phyloP scores from a whole-genome alignment of 2,113 vertebrate species.

The Gulo gulo region DNA sequence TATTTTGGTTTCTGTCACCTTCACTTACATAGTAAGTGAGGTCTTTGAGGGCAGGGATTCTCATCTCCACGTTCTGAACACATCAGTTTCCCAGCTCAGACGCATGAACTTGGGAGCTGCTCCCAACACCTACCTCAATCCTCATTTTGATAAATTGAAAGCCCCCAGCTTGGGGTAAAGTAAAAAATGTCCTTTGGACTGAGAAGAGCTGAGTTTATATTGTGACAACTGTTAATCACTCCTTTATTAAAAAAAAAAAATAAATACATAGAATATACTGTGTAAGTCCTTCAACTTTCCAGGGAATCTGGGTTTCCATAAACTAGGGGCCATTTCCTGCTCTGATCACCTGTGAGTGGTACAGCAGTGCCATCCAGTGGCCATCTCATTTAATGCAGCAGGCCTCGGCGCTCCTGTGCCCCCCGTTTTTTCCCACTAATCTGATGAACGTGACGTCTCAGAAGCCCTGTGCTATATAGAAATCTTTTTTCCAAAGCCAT shows the following conservation, averaged over 20 bases:
- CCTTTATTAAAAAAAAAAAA: neutral
- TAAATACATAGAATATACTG: neutral
- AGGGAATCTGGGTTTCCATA: neutral
- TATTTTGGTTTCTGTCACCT: neutral
- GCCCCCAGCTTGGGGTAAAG: no score
- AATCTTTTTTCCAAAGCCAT: neutral
- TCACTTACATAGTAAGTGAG: neutral
- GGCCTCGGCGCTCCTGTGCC: neutral
- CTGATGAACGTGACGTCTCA: neutral
- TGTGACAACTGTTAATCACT: neutral
- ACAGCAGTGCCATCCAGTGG: conserved; percentile 62
- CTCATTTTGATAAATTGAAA: neutral
- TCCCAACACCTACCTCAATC: neutral
- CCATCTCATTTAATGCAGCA: neutral
- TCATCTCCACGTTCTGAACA: neutral
- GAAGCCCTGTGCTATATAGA: neutral
- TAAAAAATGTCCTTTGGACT: neutral
- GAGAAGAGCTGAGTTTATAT: neutral
- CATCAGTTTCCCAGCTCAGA: neutral
- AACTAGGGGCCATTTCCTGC: neutral
- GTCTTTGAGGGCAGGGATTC: neutral
- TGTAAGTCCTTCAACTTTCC: neutral
- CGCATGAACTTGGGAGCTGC: neutral
- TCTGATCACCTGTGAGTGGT: neutral
- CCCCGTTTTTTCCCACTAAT: neutral